These are phyloP conservation scores for Ahaetulla prasina DNA, from an alignment of 2,113 vertebrate genomes.

Conservation along the genomic window DNA sequence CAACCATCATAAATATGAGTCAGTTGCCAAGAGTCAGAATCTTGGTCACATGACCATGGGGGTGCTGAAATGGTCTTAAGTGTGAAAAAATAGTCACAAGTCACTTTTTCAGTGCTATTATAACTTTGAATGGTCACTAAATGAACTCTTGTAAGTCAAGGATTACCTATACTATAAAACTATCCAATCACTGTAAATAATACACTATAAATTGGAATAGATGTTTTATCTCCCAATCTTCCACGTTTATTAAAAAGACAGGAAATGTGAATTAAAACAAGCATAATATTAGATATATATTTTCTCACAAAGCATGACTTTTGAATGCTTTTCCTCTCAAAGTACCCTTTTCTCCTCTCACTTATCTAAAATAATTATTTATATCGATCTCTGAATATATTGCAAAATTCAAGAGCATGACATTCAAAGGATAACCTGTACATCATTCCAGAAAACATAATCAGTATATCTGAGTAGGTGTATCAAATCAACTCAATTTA, in stretches of 20 bases:
- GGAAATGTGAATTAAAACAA: not conserved
- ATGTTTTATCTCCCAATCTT: not conserved
- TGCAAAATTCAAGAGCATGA: not conserved
- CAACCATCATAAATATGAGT: not conserved
- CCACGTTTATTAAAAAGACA: not conserved
- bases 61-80: not conserved
- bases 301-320: not conserved
- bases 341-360: not conserved
- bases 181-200: not conserved
- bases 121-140: not conserved
- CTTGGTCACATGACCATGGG: not conserved
- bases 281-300: not conserved
- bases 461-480: not conserved
- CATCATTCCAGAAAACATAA: not conserved
- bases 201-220: not conserved
- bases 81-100: not conserved
- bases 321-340: not conserved
- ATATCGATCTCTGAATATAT: not conserved
- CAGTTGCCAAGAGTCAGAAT: not conserved
- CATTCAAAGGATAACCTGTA: not conserved
- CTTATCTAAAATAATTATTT: not conserved
- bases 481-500: not conserved
- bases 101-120: not conserved
- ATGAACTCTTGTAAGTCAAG: not conserved
- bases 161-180: not conserved